phyloP scores from a whole-genome alignment of 2,888 invertebrate genomes.

The Rhagonycha lutea region DNA sequence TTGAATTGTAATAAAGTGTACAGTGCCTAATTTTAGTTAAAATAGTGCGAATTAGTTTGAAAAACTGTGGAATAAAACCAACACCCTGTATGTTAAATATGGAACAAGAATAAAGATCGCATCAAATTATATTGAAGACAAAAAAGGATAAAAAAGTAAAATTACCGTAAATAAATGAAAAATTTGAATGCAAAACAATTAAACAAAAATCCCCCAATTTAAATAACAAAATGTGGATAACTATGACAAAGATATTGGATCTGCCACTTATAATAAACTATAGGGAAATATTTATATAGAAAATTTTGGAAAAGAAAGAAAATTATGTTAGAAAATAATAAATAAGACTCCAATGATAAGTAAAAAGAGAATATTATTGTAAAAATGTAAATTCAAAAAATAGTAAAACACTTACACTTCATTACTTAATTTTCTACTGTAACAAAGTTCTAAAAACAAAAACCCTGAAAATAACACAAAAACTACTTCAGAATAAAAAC shows the following conservation, averaged over 20 bases:
- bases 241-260: too few relatives aligned
- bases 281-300: neutral
- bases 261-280: too few relatives aligned
- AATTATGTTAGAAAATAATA: neutral
- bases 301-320: neutral
- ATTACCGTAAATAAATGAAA: too few relatives aligned
- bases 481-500: slow-evolving; percentile 3
- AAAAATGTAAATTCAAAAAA: neutral
- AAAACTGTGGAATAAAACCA: neutral
- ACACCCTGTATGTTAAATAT: too few relatives aligned
- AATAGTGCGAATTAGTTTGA: neutral
- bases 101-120: too few relatives aligned
- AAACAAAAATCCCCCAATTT: too few relatives aligned
- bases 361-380: neutral
- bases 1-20: neutral
- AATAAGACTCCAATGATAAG: neutral
- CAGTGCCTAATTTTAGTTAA: neutral
- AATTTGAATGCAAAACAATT: too few relatives aligned
- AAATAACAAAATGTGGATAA: too few relatives aligned
- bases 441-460: slow-evolving; percentile 3
- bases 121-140: too few relatives aligned
- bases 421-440: slow-evolving; percentile 2
- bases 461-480: neutral
- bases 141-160: too few relatives aligned
- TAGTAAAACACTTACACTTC: neutral